Evolutionary conservation across 2,113 vertebrate genomes (phyloP), one percentile per base, ranked within the genome.

Genomic region (Rana temporaria): DNA sequence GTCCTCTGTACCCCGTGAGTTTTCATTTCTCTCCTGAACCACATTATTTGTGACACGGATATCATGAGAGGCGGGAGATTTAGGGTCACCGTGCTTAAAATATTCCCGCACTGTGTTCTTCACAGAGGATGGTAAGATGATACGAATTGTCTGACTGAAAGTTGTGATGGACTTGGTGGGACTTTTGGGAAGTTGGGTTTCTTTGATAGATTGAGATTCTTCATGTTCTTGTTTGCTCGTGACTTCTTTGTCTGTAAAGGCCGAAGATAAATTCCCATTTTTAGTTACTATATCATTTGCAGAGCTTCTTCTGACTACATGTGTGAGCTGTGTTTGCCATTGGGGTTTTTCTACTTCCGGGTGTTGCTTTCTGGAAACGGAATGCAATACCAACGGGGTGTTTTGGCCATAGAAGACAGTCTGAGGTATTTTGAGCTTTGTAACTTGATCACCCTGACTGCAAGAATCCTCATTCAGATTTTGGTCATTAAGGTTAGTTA

Each of bases 341-440:
- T 42, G 16, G 0, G 22, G 67, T 79, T 24, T 59, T 0, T 0
- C 5, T 0, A 80, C 48, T 19, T 85, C 65, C 0, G 34, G 81
- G 17, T 84, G 87, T 62, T 78, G 53, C 30, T 57, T 86, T 32
- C 90, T 87, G 20, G 90, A 85, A 64, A 75, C 15, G 7, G 92
- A 91, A 56, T 90, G 91, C 42, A 93, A 84, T 22, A 93, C 88
- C 14, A 94, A 87, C 0, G 88, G 91, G 1, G 88, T 88, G 2
- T 92, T 89, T 75, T 94, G 92, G 53, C 91, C 90, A 15, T 93
- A 93, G 84, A 93, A 94, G 14, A 94, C 84, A 2, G 92, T 91
- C 85, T 93, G 94, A 6, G 94, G 92, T 6, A 91, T 89, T 4
- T 90, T 87, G 17, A 91, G 88, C 56, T 85, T 86, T 0, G 89